phyloP scores from a whole-genome alignment of 2,888 invertebrate genomes.

The Orthosia cruda region DNA sequence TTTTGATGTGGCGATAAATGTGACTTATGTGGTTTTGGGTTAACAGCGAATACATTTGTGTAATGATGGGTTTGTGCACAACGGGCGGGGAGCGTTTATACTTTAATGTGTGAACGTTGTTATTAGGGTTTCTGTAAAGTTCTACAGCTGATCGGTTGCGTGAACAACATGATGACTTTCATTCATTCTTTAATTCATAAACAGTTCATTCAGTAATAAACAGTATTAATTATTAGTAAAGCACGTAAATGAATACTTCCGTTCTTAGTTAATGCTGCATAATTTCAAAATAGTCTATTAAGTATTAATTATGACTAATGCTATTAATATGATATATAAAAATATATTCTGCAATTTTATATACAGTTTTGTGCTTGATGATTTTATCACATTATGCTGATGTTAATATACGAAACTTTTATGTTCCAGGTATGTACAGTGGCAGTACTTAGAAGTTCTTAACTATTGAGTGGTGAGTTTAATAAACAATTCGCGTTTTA shows the following conservation, averaged over 20 bases:
- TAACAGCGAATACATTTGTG: conserved; percentile 84
- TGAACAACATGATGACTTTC: conserved; percentile 46
- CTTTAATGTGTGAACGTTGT: conserved; percentile 84
- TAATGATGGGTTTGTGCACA: conserved; percentile 87
- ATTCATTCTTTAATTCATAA: conserved; percentile 41
- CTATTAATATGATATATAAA: conserved; percentile 7
- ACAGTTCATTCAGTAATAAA: conserved; percentile 25
- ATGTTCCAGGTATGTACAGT: conserved; percentile 67
- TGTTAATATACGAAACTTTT: conserved; percentile 42
- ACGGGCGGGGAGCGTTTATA: conserved; percentile 83
- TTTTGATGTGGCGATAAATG: conserved; percentile 91
- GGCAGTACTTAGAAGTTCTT: conserved; percentile 34
- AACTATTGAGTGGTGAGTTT: conserved; percentile 73
- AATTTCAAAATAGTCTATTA: conserved; percentile 15
- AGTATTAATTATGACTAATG: conserved; percentile 18
- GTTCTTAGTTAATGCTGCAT: conserved; percentile 10
- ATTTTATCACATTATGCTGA: conserved; percentile 25
- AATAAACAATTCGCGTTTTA: conserved; percentile 73
- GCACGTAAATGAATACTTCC: neutral
- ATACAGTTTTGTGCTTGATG: neutral
- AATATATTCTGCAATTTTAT: conserved; percentile 19
- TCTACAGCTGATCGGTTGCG: conserved; percentile 20
- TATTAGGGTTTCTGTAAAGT: conserved; percentile 78
- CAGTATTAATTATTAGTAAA: conserved; percentile 24
- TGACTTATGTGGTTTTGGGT: conserved; percentile 90